Evolutionary conservation across 2,113 vertebrate species (phyloP), one percentile per base, ranked within the genome.

Genomic region (Microcebus murinus): DNA sequence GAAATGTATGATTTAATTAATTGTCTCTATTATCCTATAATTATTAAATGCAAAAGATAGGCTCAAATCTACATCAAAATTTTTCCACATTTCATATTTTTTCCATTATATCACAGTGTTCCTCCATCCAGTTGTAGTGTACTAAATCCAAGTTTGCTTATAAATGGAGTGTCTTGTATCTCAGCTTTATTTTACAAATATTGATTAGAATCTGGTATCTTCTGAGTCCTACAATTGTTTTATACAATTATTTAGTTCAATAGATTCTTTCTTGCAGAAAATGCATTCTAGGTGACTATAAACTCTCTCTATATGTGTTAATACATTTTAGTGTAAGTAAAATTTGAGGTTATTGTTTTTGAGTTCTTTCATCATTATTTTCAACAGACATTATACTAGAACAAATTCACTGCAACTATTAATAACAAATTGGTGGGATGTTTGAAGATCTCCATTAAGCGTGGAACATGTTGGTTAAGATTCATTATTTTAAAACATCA

Each of bases 311-410:
- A 17, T 85, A 50, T 81, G 4, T n/a, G 59, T 39, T 61, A 76
- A 31, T 77, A 65, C 77, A 71, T 50, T 85, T 52, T 68, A 73
- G 23, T 48, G 29, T 87, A 87, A 83, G 48, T 67, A 79, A 45
- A 81, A 90, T 50, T 82, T 90, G 48, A 61, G 29, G 13, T 68
- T 79, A 94, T 83, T 94, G 45, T 45, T 87, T 92, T 82, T 67
- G 29, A 96, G 20, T 25, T 74, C 14, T 73, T 71, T 87, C 34
- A 13, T 91, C 34, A 68, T 76, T 71, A 73, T 96, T 92, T 55
- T 18, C 1, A 55, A 55, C 52, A 18, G 17, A 55, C 52, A 55
- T 55, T 55, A 55, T 55, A 55, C 52, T 55, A 18, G 52, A 18
- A 55, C 17, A 55, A 89, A 63, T 81, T 81, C 79, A 63, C 80